A percentile compares a stretch with the other conserved stretches of the same genome.
Conservation (phyloP, 2,797 vertebrate genomes). For the Zenarchopterus dispar region DNA sequence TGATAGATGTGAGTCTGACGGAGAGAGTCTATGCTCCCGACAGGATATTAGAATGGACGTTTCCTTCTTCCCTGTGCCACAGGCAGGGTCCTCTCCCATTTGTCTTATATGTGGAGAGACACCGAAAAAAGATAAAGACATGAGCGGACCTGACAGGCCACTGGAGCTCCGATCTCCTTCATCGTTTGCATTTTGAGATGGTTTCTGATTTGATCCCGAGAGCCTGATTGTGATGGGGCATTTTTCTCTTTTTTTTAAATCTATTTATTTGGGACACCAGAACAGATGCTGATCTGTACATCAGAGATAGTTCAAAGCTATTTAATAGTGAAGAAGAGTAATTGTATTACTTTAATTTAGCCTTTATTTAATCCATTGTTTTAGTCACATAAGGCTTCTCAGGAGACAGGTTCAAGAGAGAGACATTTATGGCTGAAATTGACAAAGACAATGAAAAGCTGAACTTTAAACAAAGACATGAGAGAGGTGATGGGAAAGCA, state of each 20-base stretch:
- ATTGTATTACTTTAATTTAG: constrained; percentile 65
- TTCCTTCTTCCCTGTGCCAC: constrained; percentile 72
- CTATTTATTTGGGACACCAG: constrained; percentile 13
- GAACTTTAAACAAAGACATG: constrained; percentile 14
- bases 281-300: constrained; percentile 41
- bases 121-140: constrained; percentile 71
- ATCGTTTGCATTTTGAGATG: constrained; percentile 58
- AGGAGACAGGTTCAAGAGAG: constrained; percentile 40
- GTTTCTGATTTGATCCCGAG: constrained; percentile 73
- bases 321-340: constrained; percentile 40
- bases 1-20: constrained; percentile 72
- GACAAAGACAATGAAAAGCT: constrained; percentile 30
- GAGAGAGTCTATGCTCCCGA: constrained; percentile 59
- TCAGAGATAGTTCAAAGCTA: constrained; percentile 24
- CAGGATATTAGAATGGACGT: constrained; percentile 83
- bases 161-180: constrained; percentile 52
- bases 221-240: constrained; percentile 58
- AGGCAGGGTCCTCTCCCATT: constrained; percentile 68
- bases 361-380: constrained; percentile 55
- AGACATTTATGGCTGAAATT: constrained; percentile 18
- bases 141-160: constrained; percentile 73
- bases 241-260: neutral
- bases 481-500: neutral
- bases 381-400: constrained; percentile 35
- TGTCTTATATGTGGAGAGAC: constrained; percentile 65